Evolutionary conservation across 2,797 vertebrate species (phyloP), one percentile per base, ranked within the genome.

Genomic region (Sebastes nivosus): DNA sequence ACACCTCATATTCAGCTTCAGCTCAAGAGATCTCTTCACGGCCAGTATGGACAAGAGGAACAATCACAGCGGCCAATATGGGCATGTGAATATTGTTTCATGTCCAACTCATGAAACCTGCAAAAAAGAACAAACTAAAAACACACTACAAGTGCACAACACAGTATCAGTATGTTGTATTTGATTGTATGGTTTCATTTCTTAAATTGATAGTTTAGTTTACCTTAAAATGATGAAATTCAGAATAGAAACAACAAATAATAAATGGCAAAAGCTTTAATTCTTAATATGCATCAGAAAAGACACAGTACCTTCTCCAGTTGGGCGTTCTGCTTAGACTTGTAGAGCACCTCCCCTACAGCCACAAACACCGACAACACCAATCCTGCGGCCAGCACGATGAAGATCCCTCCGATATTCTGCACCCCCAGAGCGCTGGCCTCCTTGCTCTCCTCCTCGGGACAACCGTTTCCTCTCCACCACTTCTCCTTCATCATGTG

Each of bases 361-460:
- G 98, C 98, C 93, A 99, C 98, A 87, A 99, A 99, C 90, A 99
- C 97, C 1, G 98, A 99, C 89, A 99, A 97, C 90, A 99, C 97
- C 90, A 99, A 95, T 85, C 98, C 98, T 1, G 98, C 98, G 54
- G 98, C 98, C 89, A 99, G 93, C 75, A 99, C 98, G 18, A 99
- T 99, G 95, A 99, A 99, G 95, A 99, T 99, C 60, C 98, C 98
- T 3, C 98, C 98, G 60, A 99, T 99, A 82, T 99, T 99, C 82
- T 99, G 98, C 79, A 99, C 98, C 81, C 98, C 98, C 22, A 99
- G 96, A 59, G 98, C 98, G 82, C 98, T 99, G 88, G 98, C 98
- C 92, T 99, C 98, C 86, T 99, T 99, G 92, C 97, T 99, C 86
- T 99, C 98, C 87, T 99, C 98, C 91, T 99, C 98, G 0, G 98